Evolutionary conservation across 1,140 invertebrate species (phyloP).

Genomic region (Saccostrea glomerata): DNA sequence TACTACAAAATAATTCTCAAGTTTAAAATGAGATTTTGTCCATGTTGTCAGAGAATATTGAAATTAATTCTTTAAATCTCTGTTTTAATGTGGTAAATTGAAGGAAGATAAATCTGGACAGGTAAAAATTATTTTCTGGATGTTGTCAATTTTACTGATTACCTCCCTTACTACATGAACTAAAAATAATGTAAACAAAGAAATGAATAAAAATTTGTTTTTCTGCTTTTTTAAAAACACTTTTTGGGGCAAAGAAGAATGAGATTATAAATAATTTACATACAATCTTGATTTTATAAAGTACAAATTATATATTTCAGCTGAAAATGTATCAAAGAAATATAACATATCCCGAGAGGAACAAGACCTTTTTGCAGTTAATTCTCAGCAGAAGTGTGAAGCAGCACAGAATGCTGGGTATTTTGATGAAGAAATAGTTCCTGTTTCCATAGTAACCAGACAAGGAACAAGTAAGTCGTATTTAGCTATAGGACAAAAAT

Average conservation of each 20-base stretch:
- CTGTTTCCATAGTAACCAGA: constrained; percentile 72
- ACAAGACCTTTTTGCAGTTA: constrained; percentile 87
- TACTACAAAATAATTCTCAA: no score
- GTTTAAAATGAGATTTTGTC: no score
- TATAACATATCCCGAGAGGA: constrained; percentile 86
- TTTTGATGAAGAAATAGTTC: constrained; percentile 82
- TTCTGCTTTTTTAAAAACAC: background rate
- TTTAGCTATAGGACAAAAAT: no score
- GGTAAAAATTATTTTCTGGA: background rate
- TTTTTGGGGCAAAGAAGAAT: no score
- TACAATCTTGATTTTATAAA: no score
- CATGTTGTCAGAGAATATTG: no score
- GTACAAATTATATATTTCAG: constrained; percentile 63
- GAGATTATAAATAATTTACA: no score
- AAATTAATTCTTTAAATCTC: no score
- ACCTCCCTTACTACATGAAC: background rate
- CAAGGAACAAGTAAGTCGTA: constrained; percentile 64
- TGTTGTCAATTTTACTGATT: background rate
- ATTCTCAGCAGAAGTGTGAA: constrained; percentile 87
- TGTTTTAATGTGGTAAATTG: background rate
- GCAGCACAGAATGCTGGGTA: constrained; percentile 83
- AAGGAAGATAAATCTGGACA: background rate
- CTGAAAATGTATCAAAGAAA: constrained; percentile 89
- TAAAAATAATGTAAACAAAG: background rate
- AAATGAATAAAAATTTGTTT: background rate